Evolutionary conservation across 2,113 vertebrate species (phyloP).

Genomic region (Oreochromis niloticus): DNA sequence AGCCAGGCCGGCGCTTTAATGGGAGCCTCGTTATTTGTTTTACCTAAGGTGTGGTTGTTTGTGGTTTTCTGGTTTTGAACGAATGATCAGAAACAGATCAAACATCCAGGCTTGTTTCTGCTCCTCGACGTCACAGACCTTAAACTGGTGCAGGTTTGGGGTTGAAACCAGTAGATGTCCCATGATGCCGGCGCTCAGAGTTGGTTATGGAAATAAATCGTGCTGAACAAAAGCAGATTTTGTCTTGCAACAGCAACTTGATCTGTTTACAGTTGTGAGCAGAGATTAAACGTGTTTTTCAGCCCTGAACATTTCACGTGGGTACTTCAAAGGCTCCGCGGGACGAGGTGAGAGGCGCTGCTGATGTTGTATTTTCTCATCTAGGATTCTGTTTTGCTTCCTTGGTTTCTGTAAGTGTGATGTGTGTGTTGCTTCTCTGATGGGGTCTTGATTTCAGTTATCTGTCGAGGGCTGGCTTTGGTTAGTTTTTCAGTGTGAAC

Average conservation of each 20-base stretch:
- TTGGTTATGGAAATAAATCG: neutral
- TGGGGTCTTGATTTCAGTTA: neutral
- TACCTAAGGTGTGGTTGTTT: neutral
- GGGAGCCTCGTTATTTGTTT: too few species aligned
- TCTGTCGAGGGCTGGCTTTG: neutral
- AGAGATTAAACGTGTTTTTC: neutral
- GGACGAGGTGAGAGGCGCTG: neutral
- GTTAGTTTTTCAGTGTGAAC: neutral
- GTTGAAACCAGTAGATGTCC: neutral
- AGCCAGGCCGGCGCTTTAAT: fast-evolving
- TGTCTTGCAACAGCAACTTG: neutral
- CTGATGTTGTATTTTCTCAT: neutral
- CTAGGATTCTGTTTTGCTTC: neutral
- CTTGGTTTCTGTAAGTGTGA: neutral
- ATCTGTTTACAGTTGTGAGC: neutral
- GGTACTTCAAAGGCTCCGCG: neutral
- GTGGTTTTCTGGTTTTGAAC: neutral
- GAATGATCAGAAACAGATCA: neutral
- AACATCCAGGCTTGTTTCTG: neutral
- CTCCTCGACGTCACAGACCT: neutral
- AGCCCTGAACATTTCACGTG: neutral
- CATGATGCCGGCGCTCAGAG: neutral
- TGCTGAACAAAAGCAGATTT: neutral
- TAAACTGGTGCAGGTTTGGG: neutral
- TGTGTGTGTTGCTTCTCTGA: neutral